Evolutionary conservation across 2,113 vertebrate genomes (phyloP), one percentile per base, ranked within the genome.

Genomic region (Zingel zingel): DNA sequence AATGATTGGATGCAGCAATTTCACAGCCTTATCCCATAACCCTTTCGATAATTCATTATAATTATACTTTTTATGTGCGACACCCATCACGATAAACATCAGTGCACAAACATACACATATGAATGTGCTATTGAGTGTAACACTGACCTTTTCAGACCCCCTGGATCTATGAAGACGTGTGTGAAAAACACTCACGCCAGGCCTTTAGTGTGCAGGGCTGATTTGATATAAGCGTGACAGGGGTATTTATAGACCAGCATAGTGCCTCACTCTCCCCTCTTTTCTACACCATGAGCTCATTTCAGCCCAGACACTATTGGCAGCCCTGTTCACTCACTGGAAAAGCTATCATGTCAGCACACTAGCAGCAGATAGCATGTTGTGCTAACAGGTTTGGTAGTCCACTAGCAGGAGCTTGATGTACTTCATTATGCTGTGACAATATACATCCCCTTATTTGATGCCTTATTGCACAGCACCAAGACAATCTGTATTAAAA

Each of bases 311-410:
- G 91, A 93, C 91, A 83, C 86, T 93, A 92, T 91, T 95, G 93
- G 91, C 94, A 94, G 91, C 65, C 79, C 93, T 89, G 91, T 92
- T 94, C 94, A 92, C 89, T 94, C 90, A 93, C 92, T 93, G 91
- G 92, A 95, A 94, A 95, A 94, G 92, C 89, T 93, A 91, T 93
- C 92, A 94, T 90, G 95, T 95, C 95, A 95, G 95, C 95, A 95
- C 89, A 91, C 92, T 91, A 89, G 91, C 90, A 82, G 90, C 56
- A 79, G 92, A 87, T 93, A 93, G 89, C 92, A 93, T 92, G 92
- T 89, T 86, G 88, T 90, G 89, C 93, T 95, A 96, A 94, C 94
- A 91, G 94, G 93, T 94, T 90, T 87, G 68, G 76, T 76, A 86
- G 78, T 86, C 77, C 64, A 82, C 83, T 58, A 78, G 88, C 88